Conservation (phyloP, 1,140 invertebrate species). For the Apocrypta bakeri region DNA sequence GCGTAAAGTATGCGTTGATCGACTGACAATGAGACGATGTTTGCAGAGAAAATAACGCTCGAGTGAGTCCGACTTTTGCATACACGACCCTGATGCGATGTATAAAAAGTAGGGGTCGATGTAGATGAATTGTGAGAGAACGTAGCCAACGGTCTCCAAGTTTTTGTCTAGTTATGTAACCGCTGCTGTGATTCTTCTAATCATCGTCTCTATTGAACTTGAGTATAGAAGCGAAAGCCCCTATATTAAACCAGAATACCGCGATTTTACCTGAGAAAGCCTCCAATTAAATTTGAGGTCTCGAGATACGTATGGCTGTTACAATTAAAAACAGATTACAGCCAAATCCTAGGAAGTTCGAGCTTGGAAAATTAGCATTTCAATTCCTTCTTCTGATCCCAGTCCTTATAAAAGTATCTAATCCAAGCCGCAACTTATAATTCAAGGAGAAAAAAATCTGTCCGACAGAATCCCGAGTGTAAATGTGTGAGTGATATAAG, state of each 20-base stretch:
- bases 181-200: background rate
- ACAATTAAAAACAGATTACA: constrained; percentile 37
- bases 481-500: background rate
- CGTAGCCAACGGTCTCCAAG: background rate
- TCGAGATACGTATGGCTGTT: background rate
- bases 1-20: background rate
- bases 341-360: background rate
- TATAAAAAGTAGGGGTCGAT: background rate
- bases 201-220: background rate
- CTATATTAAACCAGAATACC: background rate
- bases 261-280: background rate
- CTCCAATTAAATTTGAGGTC: background rate
- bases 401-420: too few relatives aligned
- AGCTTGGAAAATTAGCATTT: background rate
- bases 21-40: background rate
- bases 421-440: too few relatives aligned
- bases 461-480: background rate
- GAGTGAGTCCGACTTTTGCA: too few relatives aligned
- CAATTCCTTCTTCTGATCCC: background rate
- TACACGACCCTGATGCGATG: too few relatives aligned
- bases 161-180: too few relatives aligned
- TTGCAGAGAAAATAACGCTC: constrained; percentile 1
- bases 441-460: background rate
- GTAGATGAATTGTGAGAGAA: too few relatives aligned
- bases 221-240: too few relatives aligned